phyloP scores from a whole-genome alignment of 2,888 invertebrate genomes.

The Drosophila paucipuncta region DNA sequence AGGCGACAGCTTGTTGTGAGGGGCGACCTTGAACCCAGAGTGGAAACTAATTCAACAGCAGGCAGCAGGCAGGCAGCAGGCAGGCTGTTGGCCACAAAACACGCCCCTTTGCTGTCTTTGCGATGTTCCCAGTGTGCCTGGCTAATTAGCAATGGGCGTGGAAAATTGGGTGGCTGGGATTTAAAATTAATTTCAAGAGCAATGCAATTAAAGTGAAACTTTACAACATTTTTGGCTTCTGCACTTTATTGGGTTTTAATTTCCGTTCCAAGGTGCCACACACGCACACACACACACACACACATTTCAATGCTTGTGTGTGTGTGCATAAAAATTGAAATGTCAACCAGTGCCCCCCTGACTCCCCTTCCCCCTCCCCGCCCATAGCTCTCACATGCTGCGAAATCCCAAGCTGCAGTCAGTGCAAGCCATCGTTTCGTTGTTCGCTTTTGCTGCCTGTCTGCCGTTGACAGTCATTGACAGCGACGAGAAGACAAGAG shows the following conservation, averaged over 20 bases:
- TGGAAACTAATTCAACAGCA: conserved; percentile 24
- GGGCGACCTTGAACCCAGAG: conserved; percentile 62
- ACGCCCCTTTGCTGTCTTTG: conserved; percentile 65
- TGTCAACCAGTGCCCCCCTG: conserved; percentile 34
- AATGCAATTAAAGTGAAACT: conserved; percentile 45
- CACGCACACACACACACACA: conserved; percentile 12
- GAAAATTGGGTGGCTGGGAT: conserved; percentile 6
- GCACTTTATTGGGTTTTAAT: conserved; percentile 73
- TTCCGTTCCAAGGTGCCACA: conserved; percentile 59
- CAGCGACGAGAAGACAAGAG: conserved; percentile 41
- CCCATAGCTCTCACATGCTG: background rate
- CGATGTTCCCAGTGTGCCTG: conserved; percentile 43
- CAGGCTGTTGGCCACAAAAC: background rate
- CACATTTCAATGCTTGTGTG: conserved; percentile 36
- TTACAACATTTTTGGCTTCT: conserved; percentile 5
- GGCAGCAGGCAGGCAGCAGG: background rate
- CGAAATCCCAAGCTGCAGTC: conserved; percentile 30
- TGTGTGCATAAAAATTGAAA: conserved; percentile 69
- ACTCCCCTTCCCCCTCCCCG: background rate
- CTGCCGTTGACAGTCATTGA: conserved; percentile 77
- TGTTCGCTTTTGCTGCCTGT: conserved; percentile 65
- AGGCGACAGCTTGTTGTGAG: conserved; percentile 11
- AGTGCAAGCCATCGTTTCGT: conserved; percentile 48
- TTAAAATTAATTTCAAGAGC: conserved; percentile 52
- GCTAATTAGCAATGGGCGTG: conserved; percentile 52